These are phyloP conservation scores for Pentalonia nigronervosa DNA, from an alignment of 1,140 invertebrate species.

Conservation along the genomic window DNA sequence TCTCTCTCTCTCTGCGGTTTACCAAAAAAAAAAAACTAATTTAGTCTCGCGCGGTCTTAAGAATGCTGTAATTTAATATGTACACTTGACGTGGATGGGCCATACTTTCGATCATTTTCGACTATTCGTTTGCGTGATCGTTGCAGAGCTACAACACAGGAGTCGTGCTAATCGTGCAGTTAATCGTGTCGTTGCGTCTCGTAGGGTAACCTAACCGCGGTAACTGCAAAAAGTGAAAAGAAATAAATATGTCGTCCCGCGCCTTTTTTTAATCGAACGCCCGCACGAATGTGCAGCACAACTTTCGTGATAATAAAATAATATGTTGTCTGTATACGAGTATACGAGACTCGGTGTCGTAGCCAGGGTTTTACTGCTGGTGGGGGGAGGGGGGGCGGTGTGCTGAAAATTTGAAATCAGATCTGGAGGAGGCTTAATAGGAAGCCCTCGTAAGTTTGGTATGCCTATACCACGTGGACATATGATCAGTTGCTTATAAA, in stretches of 20 bases:
- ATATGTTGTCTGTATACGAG: background rate
- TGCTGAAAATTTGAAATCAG: background rate
- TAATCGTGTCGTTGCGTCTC: no score
- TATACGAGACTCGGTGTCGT: no score
- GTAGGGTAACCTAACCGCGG: background rate
- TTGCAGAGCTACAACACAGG: no score
- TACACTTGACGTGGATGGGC: background rate
- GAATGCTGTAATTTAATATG: background rate
- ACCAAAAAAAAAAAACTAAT: background rate
- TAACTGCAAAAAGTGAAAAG: background rate
- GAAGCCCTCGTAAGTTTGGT: background rate
- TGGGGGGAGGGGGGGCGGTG: no score
- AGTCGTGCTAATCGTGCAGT: background rate
- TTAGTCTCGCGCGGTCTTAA: background rate
- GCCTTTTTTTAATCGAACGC: background rate
- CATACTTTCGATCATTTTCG: background rate
- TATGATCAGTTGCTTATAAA: no score
- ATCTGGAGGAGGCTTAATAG: background rate
- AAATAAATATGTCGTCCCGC: background rate
- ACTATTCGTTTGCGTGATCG: background rate
- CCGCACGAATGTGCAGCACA: background rate
- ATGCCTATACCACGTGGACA: background rate
- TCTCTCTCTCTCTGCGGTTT: conserved; percentile 1
- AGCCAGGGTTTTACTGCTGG: no score
- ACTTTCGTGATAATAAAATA: background rate